phyloP scores from a whole-genome alignment of 2,113 vertebrate species.

The Microcebus ravelobensis region DNA sequence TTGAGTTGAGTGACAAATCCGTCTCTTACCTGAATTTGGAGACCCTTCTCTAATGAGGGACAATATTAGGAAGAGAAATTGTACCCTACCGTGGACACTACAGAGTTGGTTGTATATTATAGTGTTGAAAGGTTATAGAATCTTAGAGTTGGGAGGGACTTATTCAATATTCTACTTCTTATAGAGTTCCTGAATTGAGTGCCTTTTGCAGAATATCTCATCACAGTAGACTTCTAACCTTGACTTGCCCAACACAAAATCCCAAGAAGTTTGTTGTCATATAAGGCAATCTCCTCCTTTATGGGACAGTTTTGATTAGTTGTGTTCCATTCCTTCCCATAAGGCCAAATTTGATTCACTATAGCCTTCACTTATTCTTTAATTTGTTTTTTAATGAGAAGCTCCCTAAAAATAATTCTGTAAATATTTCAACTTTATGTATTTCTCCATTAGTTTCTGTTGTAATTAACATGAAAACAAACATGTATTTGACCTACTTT shows the following conservation, averaged over 20 bases:
- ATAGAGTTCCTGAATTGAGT: background rate
- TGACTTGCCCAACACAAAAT: background rate
- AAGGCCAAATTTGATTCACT: background rate
- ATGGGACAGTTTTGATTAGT: background rate
- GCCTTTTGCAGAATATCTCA: background rate
- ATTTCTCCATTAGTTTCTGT: background rate
- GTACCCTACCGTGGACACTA: background rate
- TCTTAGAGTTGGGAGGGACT: background rate
- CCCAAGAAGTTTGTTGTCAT: background rate
- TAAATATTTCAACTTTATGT: background rate
- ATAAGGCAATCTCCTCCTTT: background rate
- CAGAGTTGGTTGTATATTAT: background rate
- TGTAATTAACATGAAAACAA: slow-evolving; percentile 17
- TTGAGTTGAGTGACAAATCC: background rate
- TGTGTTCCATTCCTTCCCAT: background rate
- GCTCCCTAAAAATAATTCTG: slow-evolving; percentile 31
- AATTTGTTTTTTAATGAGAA: background rate
- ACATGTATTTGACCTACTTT: background rate
- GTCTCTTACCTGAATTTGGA: background rate
- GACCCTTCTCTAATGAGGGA: background rate
- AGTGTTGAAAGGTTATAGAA: background rate
- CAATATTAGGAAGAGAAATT: background rate
- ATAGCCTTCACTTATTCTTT: background rate
- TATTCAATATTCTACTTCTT: background rate
- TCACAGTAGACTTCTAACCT: background rate